Base-by-base conservation (phyloP, 2,888 invertebrate species). In the Cephus pygmeus region DNA sequence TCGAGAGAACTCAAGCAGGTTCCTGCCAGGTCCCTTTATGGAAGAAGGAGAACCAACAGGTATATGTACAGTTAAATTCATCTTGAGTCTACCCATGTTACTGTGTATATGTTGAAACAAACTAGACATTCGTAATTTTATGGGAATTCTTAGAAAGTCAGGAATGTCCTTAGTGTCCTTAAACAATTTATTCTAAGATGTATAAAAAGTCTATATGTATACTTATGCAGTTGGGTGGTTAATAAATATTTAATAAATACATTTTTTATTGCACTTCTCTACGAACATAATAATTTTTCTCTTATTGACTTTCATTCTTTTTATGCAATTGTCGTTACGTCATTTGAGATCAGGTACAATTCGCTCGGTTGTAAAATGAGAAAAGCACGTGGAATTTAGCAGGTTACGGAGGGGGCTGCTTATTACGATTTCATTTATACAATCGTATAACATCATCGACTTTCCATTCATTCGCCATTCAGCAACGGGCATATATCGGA, bases 1-100 rank as follows among this genome's bases (percentile, higher is more conserved):
- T 87, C 84, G 83, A 82, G 85, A 83, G 83, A 82, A 56, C 81
- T 76, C 83, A 77, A 87, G 83, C 86, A 86, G 85, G 85, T 87
- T 88, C 84, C 84, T 73, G 74, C 79, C 79, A 78, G 75, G 81
- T 84, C 85, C 87, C 86, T 88, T 88, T 88, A 87, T 84, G 85
- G 85, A 81, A 84, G 87, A 86, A 85, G 84, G 85, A 83, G 82
- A 85, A 69, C 34, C 74, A 36, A 74, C 74, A 74, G 74, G 74
- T 74, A 74, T 74, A 74, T 74, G 36, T 74, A 36, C 74, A 74
- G 34, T 36, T 74, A 74, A 74, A 71, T 71, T 12, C 34, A 71
- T 71, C 56, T 23, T 23, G 23, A 56, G 56, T 56, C 56, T 56
- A 56, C 56, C 56, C 6, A 15, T 56, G 56, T 56, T 9, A 15